Conservation (phyloP, 2,113 vertebrate species). For the Oncorhynchus keta region DNA sequence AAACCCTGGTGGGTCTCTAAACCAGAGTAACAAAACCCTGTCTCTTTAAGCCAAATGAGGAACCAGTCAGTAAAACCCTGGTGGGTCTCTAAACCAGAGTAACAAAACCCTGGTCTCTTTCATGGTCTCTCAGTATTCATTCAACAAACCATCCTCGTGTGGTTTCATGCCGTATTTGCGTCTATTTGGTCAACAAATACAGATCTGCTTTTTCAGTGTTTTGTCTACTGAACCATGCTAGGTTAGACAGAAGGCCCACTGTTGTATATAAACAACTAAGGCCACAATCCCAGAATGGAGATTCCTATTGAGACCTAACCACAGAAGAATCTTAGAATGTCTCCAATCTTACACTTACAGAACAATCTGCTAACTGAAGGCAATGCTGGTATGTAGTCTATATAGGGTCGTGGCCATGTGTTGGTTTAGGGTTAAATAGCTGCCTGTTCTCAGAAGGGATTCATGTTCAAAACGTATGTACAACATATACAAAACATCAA, state of each 20-base stretch:
- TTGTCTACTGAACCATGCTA: not conserved
- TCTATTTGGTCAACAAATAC: conserved; percentile 3
- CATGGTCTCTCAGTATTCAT: not conserved
- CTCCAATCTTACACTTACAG: not conserved
- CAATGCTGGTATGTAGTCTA: too few relatives aligned
- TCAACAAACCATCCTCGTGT: not conserved
- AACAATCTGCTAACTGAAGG: too few relatives aligned
- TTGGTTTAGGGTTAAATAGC: too few relatives aligned
- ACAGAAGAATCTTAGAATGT: not conserved
- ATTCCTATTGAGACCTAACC: not conserved
- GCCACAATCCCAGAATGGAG: not conserved
- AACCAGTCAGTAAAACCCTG: too few relatives aligned
- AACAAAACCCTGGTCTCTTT: not conserved
- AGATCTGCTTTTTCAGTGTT: not conserved
- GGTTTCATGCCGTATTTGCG: not conserved
- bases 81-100: too few relatives aligned
- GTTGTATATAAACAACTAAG: not conserved
- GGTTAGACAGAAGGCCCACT: not conserved
- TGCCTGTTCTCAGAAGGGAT: too few relatives aligned
- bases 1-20: too few relatives aligned
- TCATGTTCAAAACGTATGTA: too few relatives aligned
- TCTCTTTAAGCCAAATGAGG: not conserved
- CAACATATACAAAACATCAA: too few relatives aligned
- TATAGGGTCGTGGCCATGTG: too few relatives aligned
- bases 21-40: not conserved